Evolutionary conservation across 2,888 invertebrate genomes (phyloP), one percentile per base, ranked within the genome.

Genomic region (Anodontia alba): DNA sequence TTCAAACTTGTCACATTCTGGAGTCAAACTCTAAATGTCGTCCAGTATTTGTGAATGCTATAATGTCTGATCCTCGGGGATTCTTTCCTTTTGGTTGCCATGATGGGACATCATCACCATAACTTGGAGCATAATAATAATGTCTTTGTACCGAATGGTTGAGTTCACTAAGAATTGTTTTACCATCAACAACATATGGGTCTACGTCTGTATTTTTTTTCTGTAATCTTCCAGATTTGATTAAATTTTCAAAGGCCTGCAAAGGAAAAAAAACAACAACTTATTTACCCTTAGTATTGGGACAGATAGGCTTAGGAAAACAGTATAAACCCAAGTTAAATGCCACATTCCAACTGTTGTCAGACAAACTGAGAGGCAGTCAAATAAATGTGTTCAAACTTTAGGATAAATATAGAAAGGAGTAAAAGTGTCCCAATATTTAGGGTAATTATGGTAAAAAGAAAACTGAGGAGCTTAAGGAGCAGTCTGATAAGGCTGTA

Each of bases 141-240:
- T 91, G 92, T 42, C 92, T 88, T 17, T 89, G 87, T n/a, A 91
- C 87, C 36, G 88, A 88, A 73, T 91, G 88, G 57, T 88, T 90
- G 10, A 92, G 85, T 81, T 94, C 92, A 73, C 92, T 86, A 0
- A 94, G 86, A 75, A 92, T 90, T 12, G 91, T 92, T 33, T 91
- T 90, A 0, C 93, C 94, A 78, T 94, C 95, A 0, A 94, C 94
- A 29, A 92, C 85, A 78, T 94, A 94, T 0, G 94, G 92, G 71
- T 92, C 83, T 0, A 95, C 93, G 79, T 95, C 95, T 29, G 92
- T 92, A 82, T 94, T 88, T 38, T 81, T 68, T 31, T 86, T 84
- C 10, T 87, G 76, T 46, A 94, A 83, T 8, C 94, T 90, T 7
- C 92, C 93, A 57, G 84, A 81, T 46, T 93, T 90, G 2, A 95